Percentiles rank a stretch among this genome's conserved stretches.
Conservation (phyloP, 2,888 invertebrate genomes). For the Drosophila melanosoma region DNA sequence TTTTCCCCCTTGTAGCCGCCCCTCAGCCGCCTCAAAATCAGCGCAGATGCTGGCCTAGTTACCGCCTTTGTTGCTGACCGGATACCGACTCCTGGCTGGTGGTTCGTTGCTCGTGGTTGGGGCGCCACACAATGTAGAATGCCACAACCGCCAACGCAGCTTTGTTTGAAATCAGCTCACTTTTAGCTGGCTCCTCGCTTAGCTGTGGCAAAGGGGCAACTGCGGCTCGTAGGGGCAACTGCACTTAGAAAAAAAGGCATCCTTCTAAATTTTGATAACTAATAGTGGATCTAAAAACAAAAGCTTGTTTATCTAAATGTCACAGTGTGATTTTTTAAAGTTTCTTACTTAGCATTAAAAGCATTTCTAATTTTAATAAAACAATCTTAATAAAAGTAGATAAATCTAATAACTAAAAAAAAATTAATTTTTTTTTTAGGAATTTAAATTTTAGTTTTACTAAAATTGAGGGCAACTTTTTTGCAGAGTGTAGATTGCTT, state of each 20-base stretch:
- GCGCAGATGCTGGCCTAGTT: conserved; percentile 75
- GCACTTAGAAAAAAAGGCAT: background rate
- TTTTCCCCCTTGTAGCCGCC: background rate
- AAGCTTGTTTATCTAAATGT: no score
- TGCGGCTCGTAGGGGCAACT: background rate
- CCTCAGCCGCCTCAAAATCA: conserved; percentile 42
- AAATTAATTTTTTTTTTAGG: no score
- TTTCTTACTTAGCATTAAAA: no score
- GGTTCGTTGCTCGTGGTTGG: background rate
- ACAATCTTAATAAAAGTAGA: no score
- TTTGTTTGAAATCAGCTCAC: conserved; percentile 76
- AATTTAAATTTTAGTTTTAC: background rate
- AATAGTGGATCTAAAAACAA: no score
- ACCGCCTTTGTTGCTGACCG: conserved; percentile 70
- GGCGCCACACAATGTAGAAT: conserved; percentile 62
- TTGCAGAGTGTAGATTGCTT: conserved; percentile 32
- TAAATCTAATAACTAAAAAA: no score
- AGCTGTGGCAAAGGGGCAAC: conserved; percentile 43
- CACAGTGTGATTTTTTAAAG: no score
- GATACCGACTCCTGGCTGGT: conserved; percentile 39
- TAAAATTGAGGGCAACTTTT: background rate
- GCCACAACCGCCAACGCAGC: conserved; percentile 55
- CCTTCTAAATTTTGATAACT: background rate
- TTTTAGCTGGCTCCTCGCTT: conserved; percentile 59
- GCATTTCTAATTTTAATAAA: no score